Conservation (phyloP, 1,140 invertebrate species). For the Hermetia illucens region DNA sequence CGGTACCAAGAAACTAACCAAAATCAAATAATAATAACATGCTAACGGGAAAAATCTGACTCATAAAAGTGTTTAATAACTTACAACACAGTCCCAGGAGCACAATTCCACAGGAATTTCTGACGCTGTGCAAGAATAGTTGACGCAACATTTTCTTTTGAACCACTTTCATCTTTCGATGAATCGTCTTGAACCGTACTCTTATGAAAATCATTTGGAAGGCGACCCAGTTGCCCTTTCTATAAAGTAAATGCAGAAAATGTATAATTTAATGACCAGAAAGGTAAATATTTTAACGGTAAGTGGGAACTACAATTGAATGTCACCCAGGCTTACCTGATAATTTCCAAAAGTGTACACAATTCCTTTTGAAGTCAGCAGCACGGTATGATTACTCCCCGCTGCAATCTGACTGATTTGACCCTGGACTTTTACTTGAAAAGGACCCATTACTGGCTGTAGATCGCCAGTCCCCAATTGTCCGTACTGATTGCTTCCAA, state of each 20-base stretch:
- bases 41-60: no score
- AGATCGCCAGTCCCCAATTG: constrained; percentile 85
- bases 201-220: constrained; percentile 28
- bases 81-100: constrained; percentile 61
- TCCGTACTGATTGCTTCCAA: constrained; percentile 87
- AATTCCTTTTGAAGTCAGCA: constrained; percentile 79
- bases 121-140: constrained; percentile 19
- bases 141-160: constrained; percentile 19
- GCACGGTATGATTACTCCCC: constrained; percentile 87
- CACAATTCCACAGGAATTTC: constrained; percentile 58
- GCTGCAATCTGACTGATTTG: constrained; percentile 64
- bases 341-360: constrained; percentile 89
- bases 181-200: constrained; percentile 9
- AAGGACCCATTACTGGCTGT: constrained; percentile 53
- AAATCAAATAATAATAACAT: no score
- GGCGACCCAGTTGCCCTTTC: constrained; percentile 82
- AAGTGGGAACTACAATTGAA: background rate
- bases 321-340: constrained; percentile 41
- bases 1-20: background rate
- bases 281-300: constrained; percentile 2
- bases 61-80: constrained; percentile 5
- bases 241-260: constrained; percentile 33
- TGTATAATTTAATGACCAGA: no score
- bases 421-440: constrained; percentile 57
- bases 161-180: constrained; percentile 3